Percentiles rank a stretch among this genome's conserved stretches.
These are phyloP conservation scores for silkworm (Bombyx mori) DNA, from an alignment of 1,140 invertebrate genomes.

Conservation along the genomic window DNA sequence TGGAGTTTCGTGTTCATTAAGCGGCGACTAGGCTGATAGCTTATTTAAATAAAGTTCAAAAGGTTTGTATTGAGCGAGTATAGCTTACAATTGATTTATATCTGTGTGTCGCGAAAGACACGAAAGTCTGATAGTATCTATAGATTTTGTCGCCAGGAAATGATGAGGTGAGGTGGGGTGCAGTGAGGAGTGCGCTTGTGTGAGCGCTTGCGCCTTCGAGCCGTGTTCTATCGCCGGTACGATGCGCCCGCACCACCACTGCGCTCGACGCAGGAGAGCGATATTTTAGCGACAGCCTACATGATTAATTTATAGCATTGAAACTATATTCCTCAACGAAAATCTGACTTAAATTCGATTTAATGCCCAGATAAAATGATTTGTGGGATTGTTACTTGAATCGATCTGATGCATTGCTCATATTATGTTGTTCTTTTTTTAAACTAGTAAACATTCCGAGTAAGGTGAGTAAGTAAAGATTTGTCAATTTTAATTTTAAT, in stretches of 20 bases:
- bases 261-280: slow-evolving; percentile 48
- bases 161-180: slow-evolving; percentile 32
- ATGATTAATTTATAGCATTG: slow-evolving; percentile 67
- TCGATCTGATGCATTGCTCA: background rate
- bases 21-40: slow-evolving; percentile 41
- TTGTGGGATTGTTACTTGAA: slow-evolving; percentile 24
- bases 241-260: slow-evolving; percentile 48
- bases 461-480: too few species aligned
- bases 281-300: slow-evolving; percentile 67
- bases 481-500: background rate
- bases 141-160: slow-evolving; percentile 64
- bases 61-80: slow-evolving; percentile 34
- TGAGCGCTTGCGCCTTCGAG: slow-evolving; percentile 38
- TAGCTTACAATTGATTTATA: slow-evolving; percentile 58
- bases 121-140: slow-evolving; percentile 56
- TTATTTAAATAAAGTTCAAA: slow-evolving; percentile 61
- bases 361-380: slow-evolving; percentile 63
- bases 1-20: slow-evolving; percentile 60
- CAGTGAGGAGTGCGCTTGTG: slow-evolving; percentile 13
- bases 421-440: background rate
- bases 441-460: background rate
- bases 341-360: slow-evolving; percentile 56
- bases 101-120: slow-evolving; percentile 39
- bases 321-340: slow-evolving; percentile 52
- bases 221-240: slow-evolving; percentile 45